Base-by-base conservation (phyloP, 2,113 vertebrate genomes). In the Cottus gobio region DNA sequence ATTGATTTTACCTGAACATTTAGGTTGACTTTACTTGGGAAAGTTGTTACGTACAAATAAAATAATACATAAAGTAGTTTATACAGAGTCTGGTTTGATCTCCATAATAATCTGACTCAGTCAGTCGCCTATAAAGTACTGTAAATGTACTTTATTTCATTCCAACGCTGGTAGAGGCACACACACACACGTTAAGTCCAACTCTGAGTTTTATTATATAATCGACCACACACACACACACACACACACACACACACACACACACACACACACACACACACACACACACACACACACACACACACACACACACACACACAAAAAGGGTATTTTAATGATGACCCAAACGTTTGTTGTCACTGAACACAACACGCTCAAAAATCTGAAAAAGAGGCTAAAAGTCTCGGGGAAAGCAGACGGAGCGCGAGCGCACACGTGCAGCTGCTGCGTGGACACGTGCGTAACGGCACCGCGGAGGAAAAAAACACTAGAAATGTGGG, bases 361-460 rank as follows among this genome's bases (percentile, higher is more conserved):
- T 8, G 18, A 62, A 22, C 20, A 24, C 44, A 71, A 20, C 36
- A 48, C 58, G 24, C 64, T 24, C 72, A 36, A 15, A 56, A 42
- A 37, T 44, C 13, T 16, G 9, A 34, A 54, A 54, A 28, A 57
- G 24, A 26, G 12, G 18, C 2, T 34, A 13, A 56, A 56, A 31
- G 37, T 48, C 1, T 1, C 2, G 6, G 31, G 31, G 44, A 82
- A 75, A 36, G 15, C 60, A 54, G 18, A 22, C 7, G 7, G 68
- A 65, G 39, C 24, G 61, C 71, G 61, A 66, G 5, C 1, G 7
- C 69, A 85, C 93, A 91, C 90, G 91, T 92, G 91, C 69, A 24
- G 34, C 58, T 56, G 60, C 46, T 1, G 31, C 61, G 20, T 24
- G 34, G 57, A 86, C 92, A 93, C 91, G 91, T 93, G 90, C 80